phyloP scores from a whole-genome alignment of 2,113 vertebrate species.

The Actenoides lindsayi region DNA sequence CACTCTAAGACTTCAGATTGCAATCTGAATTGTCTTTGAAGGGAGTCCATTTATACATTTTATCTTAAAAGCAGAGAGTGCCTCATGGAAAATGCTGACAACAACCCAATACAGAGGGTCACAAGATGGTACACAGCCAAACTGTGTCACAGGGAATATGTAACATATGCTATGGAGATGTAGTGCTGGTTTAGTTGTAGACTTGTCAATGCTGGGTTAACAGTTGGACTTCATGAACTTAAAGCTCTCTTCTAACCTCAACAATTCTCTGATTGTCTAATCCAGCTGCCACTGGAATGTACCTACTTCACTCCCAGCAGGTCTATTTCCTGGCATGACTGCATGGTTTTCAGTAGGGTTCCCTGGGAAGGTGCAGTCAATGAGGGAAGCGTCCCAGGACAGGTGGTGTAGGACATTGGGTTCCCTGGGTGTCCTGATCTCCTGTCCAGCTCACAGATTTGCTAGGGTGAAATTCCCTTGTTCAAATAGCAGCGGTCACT shows the following conservation, averaged over 20 bases:
- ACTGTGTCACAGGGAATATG: background rate
- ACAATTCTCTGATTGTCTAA: background rate
- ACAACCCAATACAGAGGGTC: background rate
- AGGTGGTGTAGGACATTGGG: background rate
- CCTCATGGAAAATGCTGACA: background rate
- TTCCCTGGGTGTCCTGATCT: background rate
- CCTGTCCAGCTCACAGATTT: background rate
- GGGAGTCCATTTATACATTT: background rate
- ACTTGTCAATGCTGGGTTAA: too few species aligned
- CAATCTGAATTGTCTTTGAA: background rate
- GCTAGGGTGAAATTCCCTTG: fast-evolving
- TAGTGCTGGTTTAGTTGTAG: background rate
- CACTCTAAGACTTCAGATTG: background rate
- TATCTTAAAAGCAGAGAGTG: background rate
- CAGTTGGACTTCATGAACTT: background rate
- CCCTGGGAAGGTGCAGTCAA: background rate
- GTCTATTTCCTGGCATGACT: background rate
- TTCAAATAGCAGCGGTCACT: background rate
- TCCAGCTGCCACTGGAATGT: background rate
- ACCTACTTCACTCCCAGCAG: background rate
- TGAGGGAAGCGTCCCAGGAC: too few species aligned
- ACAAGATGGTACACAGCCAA: background rate
- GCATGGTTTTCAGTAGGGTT: background rate
- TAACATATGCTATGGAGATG: too few species aligned
- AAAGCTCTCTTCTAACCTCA: background rate